phyloP scores from a whole-genome alignment of 2,797 vertebrate genomes.

The Parotocinclus haroldoi region DNA sequence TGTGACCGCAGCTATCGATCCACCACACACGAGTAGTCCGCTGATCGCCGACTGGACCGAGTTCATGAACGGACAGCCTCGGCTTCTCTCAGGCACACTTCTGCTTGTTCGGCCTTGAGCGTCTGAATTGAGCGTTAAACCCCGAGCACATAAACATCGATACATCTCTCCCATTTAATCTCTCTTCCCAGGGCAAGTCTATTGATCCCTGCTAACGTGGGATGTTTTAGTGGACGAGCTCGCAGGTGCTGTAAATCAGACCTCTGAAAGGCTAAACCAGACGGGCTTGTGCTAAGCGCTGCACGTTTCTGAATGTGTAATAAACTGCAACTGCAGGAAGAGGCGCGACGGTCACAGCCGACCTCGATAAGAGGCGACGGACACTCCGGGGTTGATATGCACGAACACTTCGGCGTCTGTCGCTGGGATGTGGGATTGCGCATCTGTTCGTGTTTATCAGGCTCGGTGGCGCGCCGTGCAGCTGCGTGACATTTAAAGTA shows the following conservation, averaged over 20 bases:
- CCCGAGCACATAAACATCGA: constrained; percentile 69
- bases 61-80: constrained; percentile 14
- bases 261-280: neutral
- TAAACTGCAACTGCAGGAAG: neutral
- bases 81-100: constrained; percentile 59
- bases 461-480: too few relatives aligned
- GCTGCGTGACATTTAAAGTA: too few relatives aligned
- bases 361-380: too few relatives aligned
- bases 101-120: constrained; percentile 70
- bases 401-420: too few relatives aligned
- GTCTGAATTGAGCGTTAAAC: constrained; percentile 72
- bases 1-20: neutral
- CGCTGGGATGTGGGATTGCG: too few relatives aligned
- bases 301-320: constrained; percentile 4
- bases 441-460: too few relatives aligned
- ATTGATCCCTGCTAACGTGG: constrained; percentile 70
- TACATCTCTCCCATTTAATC: constrained; percentile 65
- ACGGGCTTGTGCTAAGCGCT: constrained; percentile 6
- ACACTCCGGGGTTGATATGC: too few relatives aligned
- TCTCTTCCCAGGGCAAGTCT: constrained; percentile 64
- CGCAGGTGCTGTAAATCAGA: constrained; percentile 38
- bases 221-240: constrained; percentile 56
- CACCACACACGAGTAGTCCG: neutral
- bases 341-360: too few relatives aligned
- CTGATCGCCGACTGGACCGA: constrained; percentile 7